Evolutionary conservation across 1,140 invertebrate species (phyloP).

Genomic region (Notospermus geniculatus): DNA sequence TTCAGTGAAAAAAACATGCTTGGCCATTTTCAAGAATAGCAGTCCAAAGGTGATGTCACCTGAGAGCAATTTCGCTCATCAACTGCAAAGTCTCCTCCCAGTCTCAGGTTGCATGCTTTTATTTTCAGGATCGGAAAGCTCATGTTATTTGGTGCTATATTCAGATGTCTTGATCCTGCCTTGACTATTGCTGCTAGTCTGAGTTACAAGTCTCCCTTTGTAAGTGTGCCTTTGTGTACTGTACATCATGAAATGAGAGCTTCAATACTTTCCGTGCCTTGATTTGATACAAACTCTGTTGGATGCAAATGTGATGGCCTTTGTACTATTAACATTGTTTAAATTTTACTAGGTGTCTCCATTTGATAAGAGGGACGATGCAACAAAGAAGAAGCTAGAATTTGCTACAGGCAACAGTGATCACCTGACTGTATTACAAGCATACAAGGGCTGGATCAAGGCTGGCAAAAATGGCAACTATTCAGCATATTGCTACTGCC

Average conservation of each 20-base stretch:
- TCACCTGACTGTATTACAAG: constrained; percentile 49
- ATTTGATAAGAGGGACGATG: constrained; percentile 66
- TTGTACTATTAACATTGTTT: neutral
- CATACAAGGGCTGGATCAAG: constrained; percentile 46
- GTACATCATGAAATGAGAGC: neutral
- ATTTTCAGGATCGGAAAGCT: constrained; percentile 68
- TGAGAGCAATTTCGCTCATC: too few relatives aligned
- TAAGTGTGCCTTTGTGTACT: constrained; percentile 40
- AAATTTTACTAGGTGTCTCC: constrained; percentile 50
- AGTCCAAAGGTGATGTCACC: too few relatives aligned
- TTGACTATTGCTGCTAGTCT: constrained; percentile 80
- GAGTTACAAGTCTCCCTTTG: constrained; percentile 84
- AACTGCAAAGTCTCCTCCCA: too few relatives aligned
- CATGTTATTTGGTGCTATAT: constrained; percentile 80
- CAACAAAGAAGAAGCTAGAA: constrained; percentile 69
- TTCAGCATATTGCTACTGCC: constrained; percentile 40
- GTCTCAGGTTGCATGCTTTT: neutral
- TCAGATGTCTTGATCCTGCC: constrained; percentile 83
- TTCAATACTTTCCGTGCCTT: neutral
- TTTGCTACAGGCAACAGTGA: constrained; percentile 63
- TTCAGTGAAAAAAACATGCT: too few relatives aligned
- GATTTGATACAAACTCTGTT: too few relatives aligned
- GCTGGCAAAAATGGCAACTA: constrained; percentile 28
- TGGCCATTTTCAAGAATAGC: too few relatives aligned
- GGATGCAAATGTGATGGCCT: neutral